A percentile compares a stretch with the other conserved stretches of the same genome.
These are phyloP conservation scores for Rhea americana DNA, from an alignment of 2,113 vertebrate genomes.

Conservation along the genomic window DNA sequence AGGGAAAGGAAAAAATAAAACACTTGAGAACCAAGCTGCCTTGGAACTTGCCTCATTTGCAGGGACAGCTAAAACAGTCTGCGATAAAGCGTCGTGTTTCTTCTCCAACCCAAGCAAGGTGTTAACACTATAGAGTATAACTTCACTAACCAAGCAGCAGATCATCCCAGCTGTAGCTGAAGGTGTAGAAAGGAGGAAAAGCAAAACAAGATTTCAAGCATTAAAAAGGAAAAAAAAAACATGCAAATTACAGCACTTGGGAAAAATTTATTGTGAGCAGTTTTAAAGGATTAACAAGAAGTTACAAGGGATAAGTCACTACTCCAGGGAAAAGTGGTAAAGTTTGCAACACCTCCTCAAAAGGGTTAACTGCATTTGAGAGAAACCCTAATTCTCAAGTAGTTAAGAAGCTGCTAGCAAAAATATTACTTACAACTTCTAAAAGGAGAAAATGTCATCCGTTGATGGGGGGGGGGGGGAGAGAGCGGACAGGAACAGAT, in stretches of 20 bases:
- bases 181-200: background rate
- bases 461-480: no score
- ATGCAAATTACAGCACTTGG: background rate
- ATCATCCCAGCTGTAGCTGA: background rate
- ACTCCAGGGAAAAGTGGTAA: background rate
- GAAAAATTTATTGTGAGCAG: fast-evolving
- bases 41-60: background rate
- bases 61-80: background rate
- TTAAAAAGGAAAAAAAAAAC: background rate
- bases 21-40: background rate
- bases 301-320: background rate
- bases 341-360: background rate
- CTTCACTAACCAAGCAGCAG: background rate
- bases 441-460: slow-evolving; percentile 25
- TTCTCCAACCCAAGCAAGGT: background rate
- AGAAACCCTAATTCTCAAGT: background rate
- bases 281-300: background rate
- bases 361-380: background rate
- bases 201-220: no score
- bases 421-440: slow-evolving; percentile 3
- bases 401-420: slow-evolving; percentile 23
- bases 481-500: slow-evolving; percentile 23
- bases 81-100: background rate
- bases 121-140: no score
- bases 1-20: background rate